Evolutionary conservation across 2,888 invertebrate genomes (phyloP).

Genomic region (Drosophila paranaensis): DNA sequence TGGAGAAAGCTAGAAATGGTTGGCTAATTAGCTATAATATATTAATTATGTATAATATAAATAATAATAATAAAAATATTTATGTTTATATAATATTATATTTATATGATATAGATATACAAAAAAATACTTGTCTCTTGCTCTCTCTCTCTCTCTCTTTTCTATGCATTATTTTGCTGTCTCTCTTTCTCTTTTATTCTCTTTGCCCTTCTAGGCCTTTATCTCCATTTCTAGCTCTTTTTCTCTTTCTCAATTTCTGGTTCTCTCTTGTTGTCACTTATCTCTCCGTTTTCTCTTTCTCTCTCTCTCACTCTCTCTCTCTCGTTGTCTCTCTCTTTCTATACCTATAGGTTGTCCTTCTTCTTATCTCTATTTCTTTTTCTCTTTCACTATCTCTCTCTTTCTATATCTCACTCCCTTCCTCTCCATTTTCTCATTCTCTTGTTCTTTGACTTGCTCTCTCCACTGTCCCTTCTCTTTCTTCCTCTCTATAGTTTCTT

Average conservation of each 20-base stretch:
- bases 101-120: too few species aligned
- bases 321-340: too few species aligned
- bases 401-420: background rate
- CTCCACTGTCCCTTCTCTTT: too few species aligned
- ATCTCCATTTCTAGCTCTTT: background rate
- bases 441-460: background rate
- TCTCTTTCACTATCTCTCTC: background rate
- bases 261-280: background rate
- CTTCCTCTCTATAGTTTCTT: background rate
- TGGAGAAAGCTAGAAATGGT: too few species aligned
- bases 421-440: too few species aligned
- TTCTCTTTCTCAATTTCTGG: background rate
- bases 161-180: too few species aligned
- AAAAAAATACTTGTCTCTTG: too few species aligned
- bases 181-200: background rate
- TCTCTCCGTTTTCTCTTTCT: background rate
- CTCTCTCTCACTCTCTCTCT: background rate
- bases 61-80: too few species aligned
- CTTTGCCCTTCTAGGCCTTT: background rate
- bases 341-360: too few species aligned
- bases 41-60: too few species aligned
- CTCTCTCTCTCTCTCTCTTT: background rate
- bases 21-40: too few species aligned
- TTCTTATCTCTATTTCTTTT: background rate
- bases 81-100: too few species aligned